Base-by-base conservation (phyloP, 2,797 vertebrate genomes). In the Peromyscus melanophrys region DNA sequence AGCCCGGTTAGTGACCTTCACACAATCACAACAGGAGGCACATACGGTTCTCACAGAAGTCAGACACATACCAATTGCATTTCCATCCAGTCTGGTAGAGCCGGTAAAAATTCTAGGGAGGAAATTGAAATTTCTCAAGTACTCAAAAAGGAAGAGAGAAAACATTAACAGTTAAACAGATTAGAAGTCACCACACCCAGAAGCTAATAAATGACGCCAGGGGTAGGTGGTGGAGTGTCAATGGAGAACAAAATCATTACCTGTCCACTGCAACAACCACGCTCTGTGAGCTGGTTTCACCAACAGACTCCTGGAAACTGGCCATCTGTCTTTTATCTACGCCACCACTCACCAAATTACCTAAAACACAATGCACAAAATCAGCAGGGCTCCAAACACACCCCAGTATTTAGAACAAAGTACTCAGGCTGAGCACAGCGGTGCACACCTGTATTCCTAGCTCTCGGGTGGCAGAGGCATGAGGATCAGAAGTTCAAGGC, bases 211-310 rank as follows among this genome's bases (percentile, higher is more conserved):
- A 85, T 25, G 85, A 90, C 0, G 4, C 37, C 77, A 75, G 40
- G 16, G 67, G 14, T 31, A 29, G 11, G 4, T 25, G 8, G 27
- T 1, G 23, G 17, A 55, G 46, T 27, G 69, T 86, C 37, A 25
- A 6, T 55, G 43, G 40, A 78, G 87, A 8, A 59, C 21, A 61
- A 3, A 87, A 6, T 57, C 57, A 17, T 96, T 98, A 99, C 99
- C 99, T 99, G 99, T 99, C 99, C 6, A 99, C 99, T 91, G 99
- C 99, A 13, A 99, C 99, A 19, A 99, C 99, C 63, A 99, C 99
- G 34, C 99, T 99, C 98, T 99, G 99, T 0, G 99, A 99, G 97
- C 99, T 99, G 97, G 99, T 99, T 98, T 99, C 99, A 78, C 99
- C 99, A 14, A 99, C 99, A 0, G 99, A 99, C 98, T 99, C 99